Evolutionary conservation across 2,797 vertebrate genomes (phyloP).

Genomic region (Enteromius viviparus): DNA sequence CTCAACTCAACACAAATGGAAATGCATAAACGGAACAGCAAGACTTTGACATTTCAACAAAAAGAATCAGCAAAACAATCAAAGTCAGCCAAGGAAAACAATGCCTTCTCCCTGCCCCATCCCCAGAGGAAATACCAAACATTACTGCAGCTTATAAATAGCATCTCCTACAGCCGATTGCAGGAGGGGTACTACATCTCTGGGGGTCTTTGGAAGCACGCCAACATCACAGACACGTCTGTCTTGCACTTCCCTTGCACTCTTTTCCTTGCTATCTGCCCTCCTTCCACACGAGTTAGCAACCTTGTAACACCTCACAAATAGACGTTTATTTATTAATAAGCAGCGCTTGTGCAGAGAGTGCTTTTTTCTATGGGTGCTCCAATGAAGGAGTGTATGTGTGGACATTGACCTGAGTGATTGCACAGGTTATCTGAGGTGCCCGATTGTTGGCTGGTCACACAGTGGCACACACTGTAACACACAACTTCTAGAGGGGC

Average conservation of each 20-base stretch:
- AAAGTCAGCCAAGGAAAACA: constrained; percentile 75
- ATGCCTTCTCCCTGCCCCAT: constrained; percentile 66
- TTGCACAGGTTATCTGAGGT: constrained; percentile 39
- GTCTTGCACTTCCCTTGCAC: constrained; percentile 47
- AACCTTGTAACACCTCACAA: constrained; percentile 66
- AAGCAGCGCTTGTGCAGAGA: constrained; percentile 53
- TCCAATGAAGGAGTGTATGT: constrained; percentile 18
- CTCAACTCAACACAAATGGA: constrained; percentile 55
- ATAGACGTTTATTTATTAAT: constrained; percentile 72
- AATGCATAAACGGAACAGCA: constrained; percentile 57
- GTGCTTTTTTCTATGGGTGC: constrained; percentile 52
- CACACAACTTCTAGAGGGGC: not conserved
- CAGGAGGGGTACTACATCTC: constrained; percentile 76
- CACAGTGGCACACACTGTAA: not conserved
- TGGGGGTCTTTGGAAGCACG: constrained; percentile 69
- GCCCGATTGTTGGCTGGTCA: not conserved
- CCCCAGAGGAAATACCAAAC: constrained; percentile 81
- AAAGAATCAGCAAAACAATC: constrained; percentile 65
- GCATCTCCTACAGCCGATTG: constrained; percentile 66
- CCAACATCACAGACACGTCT: constrained; percentile 50
- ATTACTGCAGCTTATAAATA: constrained; percentile 81
- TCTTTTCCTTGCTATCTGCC: constrained; percentile 22
- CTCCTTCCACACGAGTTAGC: constrained; percentile 63
- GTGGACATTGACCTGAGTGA: constrained; percentile 58
- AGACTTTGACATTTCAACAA: constrained; percentile 68